These are phyloP conservation scores for Lamellibrachia luymesi DNA, from an alignment of 1,140 invertebrate genomes.

Conservation along the genomic window DNA sequence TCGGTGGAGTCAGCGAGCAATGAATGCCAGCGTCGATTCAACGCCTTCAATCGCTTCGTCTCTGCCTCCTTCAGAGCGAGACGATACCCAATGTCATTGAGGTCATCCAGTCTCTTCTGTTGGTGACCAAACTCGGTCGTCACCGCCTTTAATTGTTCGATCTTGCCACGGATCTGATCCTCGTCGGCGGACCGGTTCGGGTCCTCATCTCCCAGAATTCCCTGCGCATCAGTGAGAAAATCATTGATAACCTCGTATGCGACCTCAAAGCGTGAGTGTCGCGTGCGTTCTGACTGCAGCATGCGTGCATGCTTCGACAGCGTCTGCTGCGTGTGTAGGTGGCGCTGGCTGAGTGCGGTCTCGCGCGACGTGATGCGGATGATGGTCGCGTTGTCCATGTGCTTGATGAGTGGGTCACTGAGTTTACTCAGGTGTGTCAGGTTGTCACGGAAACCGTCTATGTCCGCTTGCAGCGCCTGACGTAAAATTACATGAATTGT, in stretches of 20 bases:
- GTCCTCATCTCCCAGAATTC: conserved; percentile 37
- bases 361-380: conserved; percentile 43
- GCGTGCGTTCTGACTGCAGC: conserved; percentile 42
- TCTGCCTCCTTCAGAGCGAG: conserved; percentile 42
- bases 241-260: conserved; percentile 36
- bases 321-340: conserved; percentile 40
- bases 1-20: conserved; percentile 39
- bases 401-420: conserved; percentile 43
- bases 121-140: conserved; percentile 40
- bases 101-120: conserved; percentile 34
- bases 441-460: conserved; percentile 28
- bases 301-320: conserved; percentile 38
- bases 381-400: conserved; percentile 47
- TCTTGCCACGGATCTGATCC: conserved; percentile 30
- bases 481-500: not conserved
- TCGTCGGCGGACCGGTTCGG: conserved; percentile 40
- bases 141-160: conserved; percentile 43
- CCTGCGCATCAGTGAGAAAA: conserved; percentile 41
- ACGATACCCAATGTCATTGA: conserved; percentile 46
- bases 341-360: conserved; percentile 41
- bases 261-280: conserved; percentile 39
- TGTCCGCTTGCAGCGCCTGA: not conserved
- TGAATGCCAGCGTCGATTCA: conserved; percentile 48
- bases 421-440: conserved; percentile 36
- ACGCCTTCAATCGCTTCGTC: conserved; percentile 37